phyloP scores from a whole-genome alignment of 2,888 invertebrate species.

The Ornithoptera priamus region DNA sequence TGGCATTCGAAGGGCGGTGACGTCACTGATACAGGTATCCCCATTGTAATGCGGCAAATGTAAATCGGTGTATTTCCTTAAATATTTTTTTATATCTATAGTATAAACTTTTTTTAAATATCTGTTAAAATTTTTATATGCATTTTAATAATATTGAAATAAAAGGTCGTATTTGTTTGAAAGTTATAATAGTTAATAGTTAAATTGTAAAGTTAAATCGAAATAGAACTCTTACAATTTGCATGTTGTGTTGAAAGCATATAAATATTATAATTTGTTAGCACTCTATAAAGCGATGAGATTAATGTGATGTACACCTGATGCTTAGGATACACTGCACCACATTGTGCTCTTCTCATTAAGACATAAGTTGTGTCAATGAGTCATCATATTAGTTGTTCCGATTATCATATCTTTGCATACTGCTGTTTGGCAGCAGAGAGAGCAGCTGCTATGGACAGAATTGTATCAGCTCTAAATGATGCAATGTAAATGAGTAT shows the following conservation, averaged over 20 bases:
- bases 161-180: not conserved
- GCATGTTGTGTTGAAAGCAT: too few species aligned
- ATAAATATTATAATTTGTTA: too few species aligned
- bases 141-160: not conserved
- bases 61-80: conserved; percentile 43
- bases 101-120: not conserved
- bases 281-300: too few species aligned
- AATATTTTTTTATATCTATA: not conserved
- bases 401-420: too few species aligned
- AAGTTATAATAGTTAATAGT: not conserved
- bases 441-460: too few species aligned
- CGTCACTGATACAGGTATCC: conserved; percentile 62
- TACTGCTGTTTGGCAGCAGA: too few species aligned
- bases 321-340: too few species aligned
- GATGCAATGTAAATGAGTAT: not conserved
- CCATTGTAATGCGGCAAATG: conserved; percentile 39
- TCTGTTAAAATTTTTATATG: not conserved
- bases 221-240: too few species aligned
- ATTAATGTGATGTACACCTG: too few species aligned
- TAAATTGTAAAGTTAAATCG: not conserved
- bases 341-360: too few species aligned
- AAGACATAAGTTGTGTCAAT: too few species aligned
- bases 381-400: too few species aligned
- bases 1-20: conserved; percentile 71
- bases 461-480: not conserved